phyloP scores from a whole-genome alignment of 2,797 vertebrate species.

The Oreortyx pictus region DNA sequence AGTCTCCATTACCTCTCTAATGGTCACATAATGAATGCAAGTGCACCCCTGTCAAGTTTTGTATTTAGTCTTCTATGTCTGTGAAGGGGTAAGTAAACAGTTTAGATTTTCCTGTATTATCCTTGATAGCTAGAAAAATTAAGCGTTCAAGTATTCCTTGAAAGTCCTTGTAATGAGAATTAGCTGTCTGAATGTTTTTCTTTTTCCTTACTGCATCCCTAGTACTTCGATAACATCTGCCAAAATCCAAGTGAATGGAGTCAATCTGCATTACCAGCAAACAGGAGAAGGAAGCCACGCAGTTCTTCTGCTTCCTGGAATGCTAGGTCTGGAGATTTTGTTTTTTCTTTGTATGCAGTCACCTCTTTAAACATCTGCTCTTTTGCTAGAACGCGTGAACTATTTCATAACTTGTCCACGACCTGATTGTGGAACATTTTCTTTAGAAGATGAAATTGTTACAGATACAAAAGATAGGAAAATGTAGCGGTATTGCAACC shows the following conservation, averaged over 20 bases:
- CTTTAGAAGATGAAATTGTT: neutral
- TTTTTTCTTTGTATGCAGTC: neutral
- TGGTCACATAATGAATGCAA: neutral
- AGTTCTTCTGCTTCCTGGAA: slow-evolving; percentile 89
- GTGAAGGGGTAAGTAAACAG: neutral
- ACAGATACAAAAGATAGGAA: neutral
- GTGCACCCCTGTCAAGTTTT: neutral
- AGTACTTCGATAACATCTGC: slow-evolving; percentile 82
- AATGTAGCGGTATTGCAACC: neutral
- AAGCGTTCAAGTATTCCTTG: neutral
- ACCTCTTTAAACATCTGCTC: neutral
- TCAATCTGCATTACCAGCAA: slow-evolving; percentile 86
- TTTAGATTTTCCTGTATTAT: neutral
- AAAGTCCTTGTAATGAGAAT: neutral
- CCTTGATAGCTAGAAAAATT: neutral
- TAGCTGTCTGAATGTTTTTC: neutral
- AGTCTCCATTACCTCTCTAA: neutral
- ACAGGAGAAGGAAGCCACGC: slow-evolving; percentile 85
- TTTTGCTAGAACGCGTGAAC: neutral
- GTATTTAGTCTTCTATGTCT: neutral
- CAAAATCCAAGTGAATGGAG: slow-evolving; percentile 85
- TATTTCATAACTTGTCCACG: neutral
- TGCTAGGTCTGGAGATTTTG: slow-evolving; percentile 83
- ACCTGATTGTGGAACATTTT: neutral
- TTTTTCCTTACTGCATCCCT: neutral